Evolutionary conservation across 2,797 vertebrate species (phyloP).

Genomic region (Scomberomorus guttatus): DNA sequence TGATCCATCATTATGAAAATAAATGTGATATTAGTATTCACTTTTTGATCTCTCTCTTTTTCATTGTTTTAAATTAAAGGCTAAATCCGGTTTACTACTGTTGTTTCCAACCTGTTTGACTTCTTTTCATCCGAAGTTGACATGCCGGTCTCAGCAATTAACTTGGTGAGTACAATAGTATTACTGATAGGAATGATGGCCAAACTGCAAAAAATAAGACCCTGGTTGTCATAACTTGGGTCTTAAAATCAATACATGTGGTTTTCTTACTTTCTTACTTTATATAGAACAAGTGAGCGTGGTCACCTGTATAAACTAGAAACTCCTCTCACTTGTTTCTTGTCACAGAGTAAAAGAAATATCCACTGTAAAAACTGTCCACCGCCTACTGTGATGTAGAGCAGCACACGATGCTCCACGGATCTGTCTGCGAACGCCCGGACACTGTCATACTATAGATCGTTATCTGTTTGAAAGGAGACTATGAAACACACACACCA

Average conservation of each 20-base stretch:
- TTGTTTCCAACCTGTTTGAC: too few species aligned
- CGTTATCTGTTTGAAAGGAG: conserved; percentile 60
- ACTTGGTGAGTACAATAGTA: neutral
- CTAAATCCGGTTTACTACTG: too few species aligned
- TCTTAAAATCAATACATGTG: too few species aligned
- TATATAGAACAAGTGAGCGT: neutral
- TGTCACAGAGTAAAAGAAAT: neutral
- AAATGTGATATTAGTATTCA: neutral
- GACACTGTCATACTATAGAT: conserved; percentile 45
- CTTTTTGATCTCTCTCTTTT: neutral
- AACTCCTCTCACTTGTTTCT: conserved; percentile 4
- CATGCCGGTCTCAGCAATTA: too few species aligned
- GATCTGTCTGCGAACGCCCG: conserved; percentile 1
- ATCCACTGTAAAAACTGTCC: conserved; percentile 6
- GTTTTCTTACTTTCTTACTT: neutral
- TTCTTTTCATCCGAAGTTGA: too few species aligned
- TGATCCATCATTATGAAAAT: neutral
- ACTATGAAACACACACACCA: neutral
- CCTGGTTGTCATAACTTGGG: neutral
- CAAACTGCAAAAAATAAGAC: neutral
- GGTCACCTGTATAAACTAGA: neutral
- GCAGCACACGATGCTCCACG: conserved; percentile 39
- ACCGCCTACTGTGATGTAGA: neutral
- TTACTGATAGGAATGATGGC: neutral
- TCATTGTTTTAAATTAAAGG: neutral